Evolutionary conservation across 2,113 vertebrate species (phyloP), one percentile per base, ranked within the genome.

Genomic region (Ciconia boyciana): DNA sequence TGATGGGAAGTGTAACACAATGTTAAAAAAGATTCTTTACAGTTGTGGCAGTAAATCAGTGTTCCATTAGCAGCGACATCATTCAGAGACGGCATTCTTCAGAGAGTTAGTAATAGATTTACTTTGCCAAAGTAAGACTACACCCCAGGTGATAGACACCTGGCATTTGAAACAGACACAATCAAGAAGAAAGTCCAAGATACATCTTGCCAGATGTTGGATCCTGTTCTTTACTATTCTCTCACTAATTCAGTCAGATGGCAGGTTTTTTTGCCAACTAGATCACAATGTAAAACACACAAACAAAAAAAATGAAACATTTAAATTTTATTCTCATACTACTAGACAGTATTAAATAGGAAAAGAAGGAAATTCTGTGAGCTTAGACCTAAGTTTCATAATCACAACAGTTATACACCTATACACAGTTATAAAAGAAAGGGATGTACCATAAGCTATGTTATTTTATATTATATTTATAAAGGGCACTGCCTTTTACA

Each of bases 1-100:
- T 96, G 96, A 97, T 97, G 93, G 81, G 95, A 97, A 96, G 77
- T 91, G 96, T 97, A 97, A 95, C 94, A 95, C 68, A 93, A 93
- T 91, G 77, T 97, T 97, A 90, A 81, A 97, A 96, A 97, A 91
- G 46, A 96, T 95, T 96, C 92, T 96, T 97, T 96, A 94, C 95
- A 74, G 96, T 95, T 93, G 89, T 93, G 77, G 92, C 87, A 95
- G 90, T 96, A 97, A 97, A 98, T 96, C 89, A 94, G 91, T 96
- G 82, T 95, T 97, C 93, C 88, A 90, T 94, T 97, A 98, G 82
- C 82, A 95, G 93, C 44, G 20, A 71, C 77, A 90, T 94, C 82
- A 70, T 96, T 97, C 94, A 94, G 89, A 96, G 81, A 89, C 24
- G 2, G 61, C 96, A 97, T 98, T 97, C 96, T 98, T 98, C 93